phyloP scores from a whole-genome alignment of 2,113 vertebrate species.

The Danio rerio region GRCz12tu NC_133185.1:23411001-23411500 shows the following conservation, averaged over 20 bases:
- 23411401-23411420: too few species aligned
- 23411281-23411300: background rate
- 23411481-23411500: too few species aligned
- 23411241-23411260: background rate
- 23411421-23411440: too few species aligned
- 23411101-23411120: slow-evolving; percentile 8
- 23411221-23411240: background rate
- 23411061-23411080: slow-evolving; percentile 38
- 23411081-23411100: background rate
- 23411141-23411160: background rate
- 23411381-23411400: too few species aligned
- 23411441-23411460: too few species aligned
- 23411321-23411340: too few species aligned
- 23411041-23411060: slow-evolving; percentile 20
- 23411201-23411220: background rate
- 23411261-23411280: background rate
- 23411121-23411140: slow-evolving; percentile 18
- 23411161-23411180: background rate
- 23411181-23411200: background rate
- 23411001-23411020: slow-evolving; percentile 51
- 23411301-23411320: background rate
- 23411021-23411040: slow-evolving; percentile 42
- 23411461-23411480: too few species aligned
- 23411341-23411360: too few species aligned
- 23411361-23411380: too few species aligned